Conservation (phyloP, 2,797 vertebrate genomes). For the Enteromius mattozi region DNA sequence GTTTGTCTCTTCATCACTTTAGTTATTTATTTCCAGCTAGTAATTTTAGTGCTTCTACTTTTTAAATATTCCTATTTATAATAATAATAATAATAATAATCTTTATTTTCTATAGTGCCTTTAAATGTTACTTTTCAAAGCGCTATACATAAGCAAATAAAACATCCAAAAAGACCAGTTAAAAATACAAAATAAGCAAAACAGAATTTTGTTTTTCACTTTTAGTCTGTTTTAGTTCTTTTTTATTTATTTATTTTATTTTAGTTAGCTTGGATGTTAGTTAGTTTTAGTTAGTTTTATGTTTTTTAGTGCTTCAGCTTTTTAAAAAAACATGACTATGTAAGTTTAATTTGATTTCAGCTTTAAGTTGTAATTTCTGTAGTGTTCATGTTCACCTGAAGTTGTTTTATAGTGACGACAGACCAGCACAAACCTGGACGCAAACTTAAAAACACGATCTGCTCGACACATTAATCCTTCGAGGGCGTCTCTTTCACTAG, state of each 20-base stretch:
- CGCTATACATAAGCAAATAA: no score
- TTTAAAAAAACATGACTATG: no score
- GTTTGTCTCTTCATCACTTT: no score
- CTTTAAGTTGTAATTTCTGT: neutral
- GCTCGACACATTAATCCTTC: neutral
- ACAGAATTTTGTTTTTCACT: no score
- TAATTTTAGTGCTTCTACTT: neutral
- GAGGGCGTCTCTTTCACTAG: neutral
- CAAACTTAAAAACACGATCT: neutral
- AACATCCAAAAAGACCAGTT: no score
- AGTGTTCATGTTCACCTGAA: neutral
- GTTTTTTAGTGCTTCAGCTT: neutral
- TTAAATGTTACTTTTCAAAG: no score
- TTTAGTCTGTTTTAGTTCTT: neutral
- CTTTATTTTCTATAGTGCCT: no score
- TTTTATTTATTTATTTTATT: neutral
- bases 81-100: no score
- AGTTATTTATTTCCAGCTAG: no score
- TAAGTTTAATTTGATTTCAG: neutral
- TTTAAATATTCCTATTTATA: neutral
- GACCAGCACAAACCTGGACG: neutral
- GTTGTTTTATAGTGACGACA: neutral
- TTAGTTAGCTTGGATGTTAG: no score
- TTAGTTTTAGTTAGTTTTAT: no score
- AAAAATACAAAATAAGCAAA: no score